Evolutionary conservation across 2,888 invertebrate genomes (phyloP).

Genomic region (Caradrina kadenii): DNA sequence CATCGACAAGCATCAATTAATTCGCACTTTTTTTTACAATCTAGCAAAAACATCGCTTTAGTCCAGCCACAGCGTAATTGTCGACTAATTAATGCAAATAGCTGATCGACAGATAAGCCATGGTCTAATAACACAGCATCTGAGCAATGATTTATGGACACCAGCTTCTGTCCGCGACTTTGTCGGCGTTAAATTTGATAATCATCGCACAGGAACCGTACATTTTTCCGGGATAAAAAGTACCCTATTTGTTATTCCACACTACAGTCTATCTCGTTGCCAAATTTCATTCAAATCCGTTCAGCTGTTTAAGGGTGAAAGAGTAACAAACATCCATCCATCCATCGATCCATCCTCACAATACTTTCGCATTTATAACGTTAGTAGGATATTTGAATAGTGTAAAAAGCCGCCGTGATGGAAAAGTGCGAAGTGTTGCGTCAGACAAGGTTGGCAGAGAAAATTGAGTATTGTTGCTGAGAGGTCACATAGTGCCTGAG

Average conservation of each 20-base stretch:
- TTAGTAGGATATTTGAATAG: slow-evolving; percentile 52
- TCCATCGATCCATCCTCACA: too few species aligned
- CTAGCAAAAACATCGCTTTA: slow-evolving; percentile 48
- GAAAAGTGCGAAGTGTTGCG: slow-evolving; percentile 38
- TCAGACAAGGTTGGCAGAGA: slow-evolving; percentile 55
- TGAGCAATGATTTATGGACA: slow-evolving; percentile 52
- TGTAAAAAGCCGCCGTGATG: slow-evolving; percentile 39
- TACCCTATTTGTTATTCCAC: too few species aligned
- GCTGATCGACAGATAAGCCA: slow-evolving; percentile 53
- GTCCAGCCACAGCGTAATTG: slow-evolving; percentile 48
- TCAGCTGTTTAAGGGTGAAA: too few species aligned
- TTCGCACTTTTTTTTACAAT: slow-evolving; percentile 54
- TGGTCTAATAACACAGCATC: slow-evolving; percentile 49
- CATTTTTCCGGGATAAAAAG: too few species aligned
- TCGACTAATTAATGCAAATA: slow-evolving; percentile 63
- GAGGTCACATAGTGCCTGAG: slow-evolving; percentile 26
- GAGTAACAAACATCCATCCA: too few species aligned
- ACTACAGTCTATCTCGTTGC: too few species aligned
- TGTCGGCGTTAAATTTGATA: too few species aligned
- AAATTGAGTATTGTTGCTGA: slow-evolving; percentile 37
- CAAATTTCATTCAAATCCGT: too few species aligned
- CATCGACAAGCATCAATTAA: slow-evolving; percentile 38
- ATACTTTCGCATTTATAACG: too few species aligned
- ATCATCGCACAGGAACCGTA: too few species aligned
- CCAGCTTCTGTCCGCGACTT: too few species aligned